Conservation (phyloP, 2,113 vertebrate genomes). For the Bubo blakistoni region DNA sequence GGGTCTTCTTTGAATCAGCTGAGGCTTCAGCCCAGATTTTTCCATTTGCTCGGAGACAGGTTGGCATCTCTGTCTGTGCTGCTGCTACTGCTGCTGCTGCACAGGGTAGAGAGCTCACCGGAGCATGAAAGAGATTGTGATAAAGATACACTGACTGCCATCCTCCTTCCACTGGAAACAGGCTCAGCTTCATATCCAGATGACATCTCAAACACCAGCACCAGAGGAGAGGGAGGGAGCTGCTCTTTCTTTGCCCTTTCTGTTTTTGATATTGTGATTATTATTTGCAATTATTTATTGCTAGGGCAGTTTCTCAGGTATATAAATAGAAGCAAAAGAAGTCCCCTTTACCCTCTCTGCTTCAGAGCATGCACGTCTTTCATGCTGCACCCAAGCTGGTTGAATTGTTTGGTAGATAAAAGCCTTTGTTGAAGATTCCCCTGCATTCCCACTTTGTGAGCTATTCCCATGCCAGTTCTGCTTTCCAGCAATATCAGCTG, state of each 20-base stretch:
- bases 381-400: neutral
- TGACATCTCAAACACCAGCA: conserved; percentile 25
- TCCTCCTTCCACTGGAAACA: conserved; percentile 24
- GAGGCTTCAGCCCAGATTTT: conserved; percentile 7
- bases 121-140: conserved; percentile 65
- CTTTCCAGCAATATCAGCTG: conserved; percentile 62
- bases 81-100: neutral
- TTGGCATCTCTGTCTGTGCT: conserved; percentile 46
- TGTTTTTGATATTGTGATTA: neutral
- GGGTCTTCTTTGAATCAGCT: neutral
- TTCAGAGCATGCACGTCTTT: neutral
- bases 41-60: conserved; percentile 3
- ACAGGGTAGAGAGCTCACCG: neutral
- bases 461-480: conserved; percentile 44
- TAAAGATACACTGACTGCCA: conserved; percentile 60
- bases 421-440: conserved; percentile 38
- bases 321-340: conserved; percentile 5
- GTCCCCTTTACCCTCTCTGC: neutral
- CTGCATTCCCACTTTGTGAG: neutral
- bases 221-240: neutral
- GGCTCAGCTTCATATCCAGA: neutral
- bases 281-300: conserved; percentile 19
- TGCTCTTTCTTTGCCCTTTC: neutral
- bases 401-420: conserved; percentile 20
- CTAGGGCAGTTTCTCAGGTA: neutral